phyloP scores from a whole-genome alignment of 1,140 invertebrate genomes.

The Diprion similis region DNA sequence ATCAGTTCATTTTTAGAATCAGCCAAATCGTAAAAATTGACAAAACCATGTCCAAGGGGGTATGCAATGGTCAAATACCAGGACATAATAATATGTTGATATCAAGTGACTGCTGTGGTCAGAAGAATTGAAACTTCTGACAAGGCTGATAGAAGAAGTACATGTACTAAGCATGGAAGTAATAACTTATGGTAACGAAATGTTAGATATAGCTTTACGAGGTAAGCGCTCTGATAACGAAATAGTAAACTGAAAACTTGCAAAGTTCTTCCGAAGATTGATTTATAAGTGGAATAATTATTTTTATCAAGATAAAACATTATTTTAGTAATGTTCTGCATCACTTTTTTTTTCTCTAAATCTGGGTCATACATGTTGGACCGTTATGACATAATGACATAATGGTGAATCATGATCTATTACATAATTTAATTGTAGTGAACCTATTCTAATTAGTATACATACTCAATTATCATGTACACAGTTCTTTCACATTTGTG shows the following conservation, averaged over 20 bases:
- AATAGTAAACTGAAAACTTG: neutral
- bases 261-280: neutral
- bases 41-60: neutral
- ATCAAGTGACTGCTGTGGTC: neutral
- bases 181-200: neutral
- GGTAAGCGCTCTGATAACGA: neutral
- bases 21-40: neutral
- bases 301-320: constrained; percentile 17
- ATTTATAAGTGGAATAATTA: constrained; percentile 20
- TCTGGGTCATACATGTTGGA: constrained; percentile 30
- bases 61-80: neutral
- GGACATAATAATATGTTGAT: constrained; percentile 1
- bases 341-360: constrained; percentile 20
- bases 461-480: constrained; percentile 29
- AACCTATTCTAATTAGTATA: constrained; percentile 22
- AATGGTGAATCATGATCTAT: constrained; percentile 28
- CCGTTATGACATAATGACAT: constrained; percentile 27
- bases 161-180: neutral
- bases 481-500: constrained; percentile 54
- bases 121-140: neutral
- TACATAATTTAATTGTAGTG: neutral
- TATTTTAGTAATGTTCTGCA: constrained; percentile 20
- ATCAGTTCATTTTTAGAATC: neutral
- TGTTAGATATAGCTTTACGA: neutral
- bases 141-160: neutral